Percentiles rank a stretch among this genome's conserved stretches.
Evolutionary conservation across 2,113 vertebrate species (phyloP).

Genomic region (Microtus pennsylvanicus): DNA sequence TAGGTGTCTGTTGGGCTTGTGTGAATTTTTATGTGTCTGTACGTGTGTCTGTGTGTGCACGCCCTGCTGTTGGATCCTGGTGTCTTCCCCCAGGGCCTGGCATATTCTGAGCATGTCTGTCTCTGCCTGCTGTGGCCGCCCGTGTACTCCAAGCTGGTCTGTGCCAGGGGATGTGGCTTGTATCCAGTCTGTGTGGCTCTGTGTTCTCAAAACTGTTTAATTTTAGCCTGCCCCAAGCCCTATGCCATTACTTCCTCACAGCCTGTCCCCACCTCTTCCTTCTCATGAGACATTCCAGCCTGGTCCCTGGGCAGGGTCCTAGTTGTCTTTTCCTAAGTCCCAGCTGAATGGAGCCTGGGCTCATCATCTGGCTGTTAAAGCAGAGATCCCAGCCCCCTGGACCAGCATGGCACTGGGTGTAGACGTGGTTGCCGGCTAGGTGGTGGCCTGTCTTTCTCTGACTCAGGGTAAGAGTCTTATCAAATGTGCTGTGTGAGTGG

Average conservation of each 20-base stretch:
- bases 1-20: not conserved
- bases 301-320: constrained; percentile 56
- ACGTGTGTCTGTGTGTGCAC: not conserved
- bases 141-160: constrained; percentile 40
- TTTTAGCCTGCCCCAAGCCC: constrained; percentile 77
- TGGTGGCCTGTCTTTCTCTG: not conserved
- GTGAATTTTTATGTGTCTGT: not conserved
- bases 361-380: not conserved
- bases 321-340: not conserved
- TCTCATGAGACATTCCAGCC: constrained; percentile 66
- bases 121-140: not conserved
- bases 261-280: constrained; percentile 82
- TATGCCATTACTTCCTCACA: constrained; percentile 82
- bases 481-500: not conserved
- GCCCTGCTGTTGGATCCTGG: not conserved
- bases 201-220: constrained; percentile 58
- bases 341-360: not conserved
- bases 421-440: not conserved
- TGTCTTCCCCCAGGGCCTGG: constrained; percentile 49
- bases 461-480: not conserved
- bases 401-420: not conserved
- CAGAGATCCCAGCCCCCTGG: not conserved
- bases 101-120: constrained; percentile 62
- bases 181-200: constrained; percentile 69
- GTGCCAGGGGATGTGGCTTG: constrained; percentile 19